A percentile compares a stretch with the other conserved stretches of the same genome.
Conservation (phyloP, 92 coral and sea anemone species). For the Nematostella vectensis region DNA sequence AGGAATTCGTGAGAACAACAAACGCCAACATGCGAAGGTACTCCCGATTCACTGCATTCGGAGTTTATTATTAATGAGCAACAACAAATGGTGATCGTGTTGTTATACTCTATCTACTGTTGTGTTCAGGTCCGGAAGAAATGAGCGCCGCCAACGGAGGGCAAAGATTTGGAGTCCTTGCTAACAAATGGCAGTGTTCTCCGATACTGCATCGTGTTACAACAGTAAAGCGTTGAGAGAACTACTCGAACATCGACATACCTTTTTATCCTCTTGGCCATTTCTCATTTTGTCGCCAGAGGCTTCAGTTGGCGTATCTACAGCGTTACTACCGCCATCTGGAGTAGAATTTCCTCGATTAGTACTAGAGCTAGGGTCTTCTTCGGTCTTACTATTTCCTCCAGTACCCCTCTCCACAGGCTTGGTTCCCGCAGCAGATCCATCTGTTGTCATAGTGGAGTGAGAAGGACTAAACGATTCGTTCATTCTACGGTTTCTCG, state of each 20-base stretch:
- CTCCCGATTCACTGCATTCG: constrained; percentile 29
- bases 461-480: constrained; percentile 68
- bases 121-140: too few relatives aligned
- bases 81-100: constrained; percentile 17
- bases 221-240: not conserved
- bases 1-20: constrained; percentile 49
- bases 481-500: constrained; percentile 90
- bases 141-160: too few relatives aligned
- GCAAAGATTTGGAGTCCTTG: too few relatives aligned
- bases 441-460: constrained; percentile 89
- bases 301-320: constrained; percentile 33
- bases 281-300: constrained; percentile 47
- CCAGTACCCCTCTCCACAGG: constrained; percentile 15
- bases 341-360: constrained; percentile 35
- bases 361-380: constrained; percentile 26
- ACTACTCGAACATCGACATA: constrained; percentile 13
- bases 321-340: constrained; percentile 29
- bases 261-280: constrained; percentile 74
- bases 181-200: too few relatives aligned
- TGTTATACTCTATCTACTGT: too few relatives aligned
- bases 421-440: constrained; percentile 17
- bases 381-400: constrained; percentile 8
- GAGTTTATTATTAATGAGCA: constrained; percentile 85
- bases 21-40: constrained; percentile 55
- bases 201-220: constrained; percentile 10